Percentiles rank a stretch among this genome's conserved stretches.
These are phyloP conservation scores for Capreolus pygargus DNA, from an alignment of 2,113 vertebrate species.

Conservation along the genomic window DNA sequence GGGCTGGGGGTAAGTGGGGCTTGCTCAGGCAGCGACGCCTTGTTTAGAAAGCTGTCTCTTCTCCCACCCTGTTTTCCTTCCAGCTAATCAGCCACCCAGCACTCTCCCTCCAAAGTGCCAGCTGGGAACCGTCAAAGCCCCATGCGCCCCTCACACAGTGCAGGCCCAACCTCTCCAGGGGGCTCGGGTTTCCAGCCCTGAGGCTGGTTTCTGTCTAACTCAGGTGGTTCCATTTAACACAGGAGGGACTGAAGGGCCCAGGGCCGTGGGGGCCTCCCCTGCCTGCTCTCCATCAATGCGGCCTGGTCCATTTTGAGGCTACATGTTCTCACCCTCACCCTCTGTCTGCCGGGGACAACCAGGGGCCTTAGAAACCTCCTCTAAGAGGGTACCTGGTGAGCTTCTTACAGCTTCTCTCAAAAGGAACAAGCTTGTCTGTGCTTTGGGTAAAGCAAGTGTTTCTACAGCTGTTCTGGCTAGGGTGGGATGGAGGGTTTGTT, in stretches of 20 bases:
- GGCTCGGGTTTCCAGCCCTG: not conserved
- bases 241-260: not conserved
- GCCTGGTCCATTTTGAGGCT: not conserved
- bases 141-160: accelerated
- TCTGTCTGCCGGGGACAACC: accelerated
- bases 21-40: not conserved
- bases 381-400: accelerated
- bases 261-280: accelerated
- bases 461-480: not conserved
- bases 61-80: constrained; percentile 9
- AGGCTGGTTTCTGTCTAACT: not conserved
- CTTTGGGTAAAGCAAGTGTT: not conserved
- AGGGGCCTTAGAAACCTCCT: not conserved
- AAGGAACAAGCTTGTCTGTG: not conserved
- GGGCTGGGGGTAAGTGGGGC: not conserved
- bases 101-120: not conserved
- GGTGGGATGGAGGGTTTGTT: not conserved
- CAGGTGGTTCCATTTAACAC: not conserved
- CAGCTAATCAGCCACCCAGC: not conserved
- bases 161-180: not conserved
- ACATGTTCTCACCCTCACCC: accelerated
- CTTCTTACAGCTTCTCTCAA: not conserved
- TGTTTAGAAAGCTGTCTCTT: constrained; percentile 22
- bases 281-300: accelerated
- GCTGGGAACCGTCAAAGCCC: not conserved